Conservation (phyloP, 2,797 vertebrate species). For the Parauchenoglanis ngamensis region DNA sequence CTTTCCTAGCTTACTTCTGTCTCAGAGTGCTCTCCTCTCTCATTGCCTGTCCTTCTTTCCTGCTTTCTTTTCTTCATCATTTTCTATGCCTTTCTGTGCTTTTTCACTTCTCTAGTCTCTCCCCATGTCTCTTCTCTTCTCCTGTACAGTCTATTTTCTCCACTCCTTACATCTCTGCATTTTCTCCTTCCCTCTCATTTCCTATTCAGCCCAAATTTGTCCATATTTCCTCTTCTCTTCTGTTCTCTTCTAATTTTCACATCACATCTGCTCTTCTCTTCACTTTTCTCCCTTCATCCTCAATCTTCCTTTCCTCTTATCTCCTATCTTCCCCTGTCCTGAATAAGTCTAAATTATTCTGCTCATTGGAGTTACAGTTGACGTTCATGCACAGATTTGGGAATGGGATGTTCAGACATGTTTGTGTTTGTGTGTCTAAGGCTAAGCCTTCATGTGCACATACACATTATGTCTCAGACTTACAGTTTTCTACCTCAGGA, state of each 20-base stretch:
- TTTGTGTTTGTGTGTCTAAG: background rate
- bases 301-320: background rate
- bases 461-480: background rate
- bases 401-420: background rate
- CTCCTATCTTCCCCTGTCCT: background rate
- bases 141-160: background rate
- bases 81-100: background rate
- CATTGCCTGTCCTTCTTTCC: background rate
- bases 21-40: conserved; percentile 15
- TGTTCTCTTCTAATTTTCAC: background rate
- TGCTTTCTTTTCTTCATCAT: background rate
- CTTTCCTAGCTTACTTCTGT: conserved; percentile 13
- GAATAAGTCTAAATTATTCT: background rate
- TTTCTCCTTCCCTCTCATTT: background rate
- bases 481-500: background rate
- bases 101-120: background rate
- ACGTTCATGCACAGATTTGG: background rate
- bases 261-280: background rate
- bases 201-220: background rate
- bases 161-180: background rate
- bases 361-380: background rate
- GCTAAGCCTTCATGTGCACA: background rate
- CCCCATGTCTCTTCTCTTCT: background rate
- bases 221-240: background rate
- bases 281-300: background rate